Evolutionary conservation across 2,888 invertebrate genomes (phyloP), one percentile per base, ranked within the genome.

Genomic region (Dexiosoma caninum): DNA sequence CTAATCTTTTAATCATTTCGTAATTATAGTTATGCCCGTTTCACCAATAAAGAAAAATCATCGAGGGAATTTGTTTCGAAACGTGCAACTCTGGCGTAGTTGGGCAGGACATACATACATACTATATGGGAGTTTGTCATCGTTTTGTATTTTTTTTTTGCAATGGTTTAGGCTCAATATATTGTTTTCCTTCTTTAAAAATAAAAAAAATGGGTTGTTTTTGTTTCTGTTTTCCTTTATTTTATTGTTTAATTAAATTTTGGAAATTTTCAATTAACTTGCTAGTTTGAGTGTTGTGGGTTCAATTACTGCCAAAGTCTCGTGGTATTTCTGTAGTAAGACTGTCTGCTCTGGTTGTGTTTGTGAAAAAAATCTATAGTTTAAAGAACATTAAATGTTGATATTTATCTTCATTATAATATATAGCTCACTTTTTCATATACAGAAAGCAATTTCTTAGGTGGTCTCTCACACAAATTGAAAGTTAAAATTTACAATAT

Each of bases 61-160:
- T 86, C 91, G 2, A 92, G 92, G 82, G 92, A 92, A 72, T 89
- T 91, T 83, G 84, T 91, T 51, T 88, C 92, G 82, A 91, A 93
- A 84, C 91, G 92, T 82, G 92, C 93, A 16, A 93, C 94, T 0
- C 87, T 94, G 81, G 94, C 93, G 23, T 93, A 90, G 86, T 32
- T 49, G 5, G 9, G 23, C 2, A 2, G 2, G 14, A 1, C n/a
- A 0, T 5, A n/a, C 7, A 30, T 27, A 21, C 19, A 32, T 42
- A 27, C 16, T 49, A 27, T n/a, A 32, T 21, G 16, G 7, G 6
- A 51, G 23, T 60, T 60, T n/a, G 8, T n/a, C 40, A 5, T 55
- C 10, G 44, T 0, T 55, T n/a, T 57, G 27, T 67, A 30, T 59
- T 21, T 60, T 10, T 1, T 12, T 16, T 60, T 60, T 59, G 30